Percentiles rank a stretch among this genome's conserved stretches.
Conservation (phyloP, 2,888 invertebrate species). For the Diadromus collaris region DNA sequence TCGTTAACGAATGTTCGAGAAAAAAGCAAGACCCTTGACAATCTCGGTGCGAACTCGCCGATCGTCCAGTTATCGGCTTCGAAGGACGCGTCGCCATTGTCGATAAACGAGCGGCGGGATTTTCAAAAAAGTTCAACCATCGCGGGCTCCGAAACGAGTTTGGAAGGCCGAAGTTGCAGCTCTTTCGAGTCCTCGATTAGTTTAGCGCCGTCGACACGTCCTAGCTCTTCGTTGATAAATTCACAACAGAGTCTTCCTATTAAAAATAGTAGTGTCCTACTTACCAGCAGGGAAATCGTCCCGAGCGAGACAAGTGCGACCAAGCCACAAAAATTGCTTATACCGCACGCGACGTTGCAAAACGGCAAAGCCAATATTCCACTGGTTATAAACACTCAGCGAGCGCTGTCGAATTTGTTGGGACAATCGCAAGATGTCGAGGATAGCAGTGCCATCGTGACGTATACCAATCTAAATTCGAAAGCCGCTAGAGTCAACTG, state of each 20-base stretch:
- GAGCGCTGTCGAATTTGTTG: conserved; percentile 74
- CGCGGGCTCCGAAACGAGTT: conserved; percentile 71
- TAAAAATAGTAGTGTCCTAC: conserved; percentile 57
- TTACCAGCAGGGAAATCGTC: conserved; percentile 19
- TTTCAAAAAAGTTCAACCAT: conserved; percentile 64
- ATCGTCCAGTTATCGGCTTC: conserved; percentile 65
- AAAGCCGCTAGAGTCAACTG: conserved; percentile 73
- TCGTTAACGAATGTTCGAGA: conserved; percentile 71
- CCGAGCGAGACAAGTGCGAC: conserved; percentile 3
- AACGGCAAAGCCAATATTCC: conserved; percentile 77
- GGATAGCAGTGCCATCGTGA: conserved; percentile 70
- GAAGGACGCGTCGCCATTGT: conserved; percentile 71
- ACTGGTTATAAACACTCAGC: conserved; percentile 73
- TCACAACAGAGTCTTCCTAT: conserved; percentile 69
- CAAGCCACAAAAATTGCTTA: conserved; percentile 68
- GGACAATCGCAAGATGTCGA: conserved; percentile 73
- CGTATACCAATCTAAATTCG: conserved; percentile 75
- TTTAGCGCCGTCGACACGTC: conserved; percentile 71
- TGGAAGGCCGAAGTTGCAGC: conserved; percentile 70
- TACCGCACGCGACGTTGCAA: conserved; percentile 71
- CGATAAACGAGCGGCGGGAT: conserved; percentile 71
- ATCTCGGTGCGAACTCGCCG: conserved; percentile 60
- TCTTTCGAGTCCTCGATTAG: conserved; percentile 70
- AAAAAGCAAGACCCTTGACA: conserved; percentile 73
- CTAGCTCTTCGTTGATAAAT: conserved; percentile 74